Conservation (phyloP, 2,888 invertebrate species). For the Ormyrus rosae region DNA sequence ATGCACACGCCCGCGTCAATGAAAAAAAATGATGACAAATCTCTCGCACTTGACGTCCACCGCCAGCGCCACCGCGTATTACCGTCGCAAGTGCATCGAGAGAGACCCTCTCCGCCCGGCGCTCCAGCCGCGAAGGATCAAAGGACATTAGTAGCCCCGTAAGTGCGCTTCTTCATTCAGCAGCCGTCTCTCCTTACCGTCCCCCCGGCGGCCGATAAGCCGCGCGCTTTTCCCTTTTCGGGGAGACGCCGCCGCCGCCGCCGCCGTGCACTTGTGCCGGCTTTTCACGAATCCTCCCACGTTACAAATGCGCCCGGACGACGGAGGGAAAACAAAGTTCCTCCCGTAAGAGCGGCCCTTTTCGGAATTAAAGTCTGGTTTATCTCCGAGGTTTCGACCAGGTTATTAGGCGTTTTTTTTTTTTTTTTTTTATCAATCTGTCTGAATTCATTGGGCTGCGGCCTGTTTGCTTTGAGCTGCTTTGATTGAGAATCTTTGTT, state of each 20-base stretch:
- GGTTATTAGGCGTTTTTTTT: too few relatives aligned
- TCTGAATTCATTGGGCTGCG: slow-evolving; percentile 42
- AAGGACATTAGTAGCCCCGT: slow-evolving; percentile 36
- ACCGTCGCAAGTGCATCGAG: not conserved
- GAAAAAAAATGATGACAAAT: too few relatives aligned
- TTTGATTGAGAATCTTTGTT: too few relatives aligned
- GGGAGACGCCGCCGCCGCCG: not conserved
- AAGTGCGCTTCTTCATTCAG: slow-evolving; percentile 33
- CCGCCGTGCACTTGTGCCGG: not conserved
- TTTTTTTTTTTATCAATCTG: not conserved
- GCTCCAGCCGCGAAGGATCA: slow-evolving; percentile 25
- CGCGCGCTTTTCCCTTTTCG: slow-evolving; percentile 23
- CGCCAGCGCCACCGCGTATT: slow-evolving; percentile 37
- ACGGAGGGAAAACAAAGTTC: slow-evolving; percentile 34
- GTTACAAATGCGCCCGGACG: slow-evolving; percentile 27
- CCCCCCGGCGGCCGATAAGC: not conserved
- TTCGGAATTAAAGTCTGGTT: not conserved
- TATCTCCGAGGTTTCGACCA: too few relatives aligned
- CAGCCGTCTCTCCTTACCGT: slow-evolving; percentile 2
- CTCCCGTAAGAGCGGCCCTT: not conserved
- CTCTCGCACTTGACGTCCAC: too few relatives aligned
- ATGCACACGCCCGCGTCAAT: too few relatives aligned
- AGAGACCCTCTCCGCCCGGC: too few relatives aligned
- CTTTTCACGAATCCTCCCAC: slow-evolving; percentile 35
- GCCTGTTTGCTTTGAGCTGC: slow-evolving; percentile 12